phyloP scores from a whole-genome alignment of 2,113 vertebrate genomes.

The Pelmatolapia mariae region DNA sequence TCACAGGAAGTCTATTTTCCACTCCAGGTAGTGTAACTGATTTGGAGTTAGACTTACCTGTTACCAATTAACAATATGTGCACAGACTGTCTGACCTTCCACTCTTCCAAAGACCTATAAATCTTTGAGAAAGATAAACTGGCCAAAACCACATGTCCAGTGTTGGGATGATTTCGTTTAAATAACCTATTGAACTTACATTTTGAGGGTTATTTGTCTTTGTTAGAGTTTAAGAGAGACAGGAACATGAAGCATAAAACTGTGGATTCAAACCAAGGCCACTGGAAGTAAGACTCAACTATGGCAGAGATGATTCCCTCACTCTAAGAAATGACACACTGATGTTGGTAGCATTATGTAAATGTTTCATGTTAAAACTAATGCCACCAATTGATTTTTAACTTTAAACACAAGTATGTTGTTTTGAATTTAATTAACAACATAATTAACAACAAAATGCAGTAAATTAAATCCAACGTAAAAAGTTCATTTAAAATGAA shows the following conservation, averaged over 20 bases:
- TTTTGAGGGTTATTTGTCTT: neutral
- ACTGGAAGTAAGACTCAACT: neutral
- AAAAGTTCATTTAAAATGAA: too few relatives aligned
- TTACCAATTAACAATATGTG: constrained; percentile 38
- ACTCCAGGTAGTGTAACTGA: constrained; percentile 48
- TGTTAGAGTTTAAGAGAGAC: neutral
- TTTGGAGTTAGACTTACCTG: constrained; percentile 12
- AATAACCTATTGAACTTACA: neutral
- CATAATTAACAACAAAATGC: too few relatives aligned
- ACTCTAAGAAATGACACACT: too few relatives aligned
- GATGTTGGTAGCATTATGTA: too few relatives aligned
- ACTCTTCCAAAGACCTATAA: neutral
- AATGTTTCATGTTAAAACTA: too few relatives aligned
- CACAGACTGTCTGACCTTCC: constrained; percentile 33
- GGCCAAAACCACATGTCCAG: neutral
- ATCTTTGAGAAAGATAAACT: neutral
- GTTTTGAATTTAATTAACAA: too few relatives aligned
- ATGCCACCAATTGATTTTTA: too few relatives aligned
- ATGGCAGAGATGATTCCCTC: neutral
- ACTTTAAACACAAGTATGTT: too few relatives aligned
- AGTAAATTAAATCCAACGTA: too few relatives aligned
- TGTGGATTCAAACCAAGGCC: neutral
- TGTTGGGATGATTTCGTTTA: neutral
- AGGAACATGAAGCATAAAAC: neutral
- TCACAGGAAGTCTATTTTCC: constrained; percentile 60